Base-by-base conservation (phyloP, 1,140 invertebrate genomes). In the Pomacea maculata region DNA sequence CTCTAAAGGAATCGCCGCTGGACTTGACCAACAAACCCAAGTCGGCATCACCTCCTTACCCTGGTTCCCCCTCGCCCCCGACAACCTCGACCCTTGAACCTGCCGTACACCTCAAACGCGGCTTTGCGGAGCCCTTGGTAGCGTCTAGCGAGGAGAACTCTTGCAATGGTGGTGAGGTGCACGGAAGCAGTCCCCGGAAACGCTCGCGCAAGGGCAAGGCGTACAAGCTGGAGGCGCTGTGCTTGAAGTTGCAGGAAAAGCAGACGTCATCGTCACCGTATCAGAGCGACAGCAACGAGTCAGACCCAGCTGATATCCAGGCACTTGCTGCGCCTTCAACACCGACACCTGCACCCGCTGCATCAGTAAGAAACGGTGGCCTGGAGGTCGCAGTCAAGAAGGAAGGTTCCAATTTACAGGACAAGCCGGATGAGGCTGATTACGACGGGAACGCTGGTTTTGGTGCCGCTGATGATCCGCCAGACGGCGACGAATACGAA, bases 191-290 rank as follows among this genome's bases (percentile, higher is more conserved):
- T 64, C 83, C 85, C 15, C 83, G 89, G 63, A 95, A 95, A 77
- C 94, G 94, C 85, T 93, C 95, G 61, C 93, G 96, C 80, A 97
- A 97, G 89, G 95, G 95, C 0, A 94, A 94, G 76, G 95, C 96
- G 0, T 94, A 94, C 85, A 96, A 96, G 81, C 89, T 96, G 64
- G 94, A 95, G 54, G 92, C 93, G 4, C 92, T 93, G 5, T 90
- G 93, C 10, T 83, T 94, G 72, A 91, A 92, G 52, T 88, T 93
- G 6, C 91, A 92, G 77, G 89, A 90, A 71, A 88, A 89, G 80
- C 83, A 85, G 52, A 73, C 80, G 15, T 78, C 80, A 54, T 78
- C 81, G 21, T n/a, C 79, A 7, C 34, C 73, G 1, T 78, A 79
- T 54, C 77, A 81, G 5, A 84, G 80, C 65, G 85, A 86, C 78